A percentile compares a stretch with the other conserved stretches of the same genome.
Conservation (phyloP, 2,888 invertebrate genomes). For the Ennomos erosarius region DNA sequence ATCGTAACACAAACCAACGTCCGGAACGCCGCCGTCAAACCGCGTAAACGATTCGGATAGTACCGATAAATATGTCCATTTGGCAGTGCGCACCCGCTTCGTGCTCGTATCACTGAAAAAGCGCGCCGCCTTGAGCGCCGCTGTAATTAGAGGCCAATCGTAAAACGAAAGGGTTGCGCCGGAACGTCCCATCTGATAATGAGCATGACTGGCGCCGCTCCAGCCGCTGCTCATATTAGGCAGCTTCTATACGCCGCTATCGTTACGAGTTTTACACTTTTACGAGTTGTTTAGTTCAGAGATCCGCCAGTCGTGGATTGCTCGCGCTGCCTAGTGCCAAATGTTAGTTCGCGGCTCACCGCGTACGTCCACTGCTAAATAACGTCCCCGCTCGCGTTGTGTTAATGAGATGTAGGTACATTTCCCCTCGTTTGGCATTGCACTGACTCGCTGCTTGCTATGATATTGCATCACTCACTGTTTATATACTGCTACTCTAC, state of each 20-base stretch:
- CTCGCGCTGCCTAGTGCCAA: conserved; percentile 82
- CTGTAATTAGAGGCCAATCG: conserved; percentile 84
- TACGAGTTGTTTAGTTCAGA: conserved; percentile 84
- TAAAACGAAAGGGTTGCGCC: conserved; percentile 83
- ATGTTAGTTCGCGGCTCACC: conserved; percentile 84
- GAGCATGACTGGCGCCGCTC: conserved; percentile 81
- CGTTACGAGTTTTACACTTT: conserved; percentile 85
- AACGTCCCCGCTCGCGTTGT: conserved; percentile 70
- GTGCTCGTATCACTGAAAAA: conserved; percentile 73
- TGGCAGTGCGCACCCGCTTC: conserved; percentile 68
- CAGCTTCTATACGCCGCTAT: conserved; percentile 74
- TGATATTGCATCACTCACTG: conserved; percentile 7
- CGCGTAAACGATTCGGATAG: conserved; percentile 72
- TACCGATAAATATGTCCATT: conserved; percentile 78
- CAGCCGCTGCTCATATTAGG: conserved; percentile 82
- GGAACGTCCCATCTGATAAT: conserved; percentile 84
- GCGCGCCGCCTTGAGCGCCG: conserved; percentile 76
- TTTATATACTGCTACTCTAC: background rate
- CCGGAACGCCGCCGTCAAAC: conserved; percentile 62
- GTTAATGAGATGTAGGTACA: conserved; percentile 75
- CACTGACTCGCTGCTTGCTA: conserved; percentile 41
- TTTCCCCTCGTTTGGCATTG: conserved; percentile 74
- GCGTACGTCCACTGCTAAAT: conserved; percentile 74
- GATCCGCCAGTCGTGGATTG: conserved; percentile 69
- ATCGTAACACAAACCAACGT: conserved; percentile 59